Conservation (phyloP, 2,888 invertebrate species). For the Helicoverpa assulta region DNA sequence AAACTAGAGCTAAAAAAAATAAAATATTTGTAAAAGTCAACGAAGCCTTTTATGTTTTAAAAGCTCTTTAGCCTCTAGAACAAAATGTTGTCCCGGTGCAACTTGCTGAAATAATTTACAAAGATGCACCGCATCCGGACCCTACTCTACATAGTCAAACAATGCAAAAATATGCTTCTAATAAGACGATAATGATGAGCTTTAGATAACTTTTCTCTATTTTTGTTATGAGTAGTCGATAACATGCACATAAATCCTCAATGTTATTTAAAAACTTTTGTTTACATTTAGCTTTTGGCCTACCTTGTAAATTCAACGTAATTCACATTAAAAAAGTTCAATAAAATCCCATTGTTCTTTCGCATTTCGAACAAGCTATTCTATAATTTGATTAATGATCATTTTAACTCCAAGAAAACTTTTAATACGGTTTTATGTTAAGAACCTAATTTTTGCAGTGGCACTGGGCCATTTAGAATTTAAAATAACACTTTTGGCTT, state of each 20-base stretch:
- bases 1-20: neutral
- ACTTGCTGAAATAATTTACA: no score
- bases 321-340: neutral
- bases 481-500: slow-evolving; percentile 27
- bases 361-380: neutral
- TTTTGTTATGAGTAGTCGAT: no score
- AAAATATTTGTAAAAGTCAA: neutral
- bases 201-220: no score
- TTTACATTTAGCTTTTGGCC: slow-evolving; percentile 1
- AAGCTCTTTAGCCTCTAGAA: neutral
- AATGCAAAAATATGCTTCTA: no score
- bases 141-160: no score
- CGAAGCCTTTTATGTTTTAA: neutral
- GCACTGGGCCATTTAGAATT: neutral
- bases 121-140: no score
- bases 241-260: no score
- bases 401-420: neutral
- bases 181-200: no score
- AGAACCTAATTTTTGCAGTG: slow-evolving; percentile 17
- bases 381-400: neutral
- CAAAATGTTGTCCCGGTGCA: neutral
- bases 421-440: neutral
- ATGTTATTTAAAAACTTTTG: neutral
- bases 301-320: neutral
- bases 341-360: no score